Evolutionary conservation across 2,797 vertebrate species (phyloP).

Genomic region (Rhynchotus rufescens): DNA sequence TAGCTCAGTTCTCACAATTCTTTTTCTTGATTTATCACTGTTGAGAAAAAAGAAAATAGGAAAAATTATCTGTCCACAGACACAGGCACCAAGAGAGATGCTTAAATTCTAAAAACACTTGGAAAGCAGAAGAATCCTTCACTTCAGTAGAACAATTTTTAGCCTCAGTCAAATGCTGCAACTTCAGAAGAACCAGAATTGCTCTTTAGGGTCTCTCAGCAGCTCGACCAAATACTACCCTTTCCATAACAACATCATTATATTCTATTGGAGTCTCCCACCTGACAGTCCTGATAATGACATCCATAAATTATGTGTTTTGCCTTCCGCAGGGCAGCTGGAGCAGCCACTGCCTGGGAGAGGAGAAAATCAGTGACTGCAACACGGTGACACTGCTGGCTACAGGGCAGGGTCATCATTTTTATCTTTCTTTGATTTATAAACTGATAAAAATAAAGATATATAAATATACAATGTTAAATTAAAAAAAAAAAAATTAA

Average conservation of each 20-base stretch:
- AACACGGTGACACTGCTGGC: neutral
- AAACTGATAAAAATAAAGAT: neutral
- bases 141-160: accelerated
- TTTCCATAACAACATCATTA: neutral
- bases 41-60: neutral
- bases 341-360: neutral
- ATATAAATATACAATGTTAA: neutral
- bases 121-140: neutral
- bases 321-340: neutral
- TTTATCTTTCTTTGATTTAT: neutral
- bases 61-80: neutral
- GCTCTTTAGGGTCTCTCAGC: neutral
- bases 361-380: constrained; percentile 5
- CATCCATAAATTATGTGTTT: neutral
- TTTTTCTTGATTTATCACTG: neutral
- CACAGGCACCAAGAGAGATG: too few relatives aligned
- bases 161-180: neutral
- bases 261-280: neutral
- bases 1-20: neutral
- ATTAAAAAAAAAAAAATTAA: too few relatives aligned
- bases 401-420: neutral
- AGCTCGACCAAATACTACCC: neutral
- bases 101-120: neutral
- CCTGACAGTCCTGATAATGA: neutral
- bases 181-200: neutral